Evolutionary conservation across 2,797 vertebrate species (phyloP), one percentile per base, ranked within the genome.

Genomic region (Tapera naevia): DNA sequence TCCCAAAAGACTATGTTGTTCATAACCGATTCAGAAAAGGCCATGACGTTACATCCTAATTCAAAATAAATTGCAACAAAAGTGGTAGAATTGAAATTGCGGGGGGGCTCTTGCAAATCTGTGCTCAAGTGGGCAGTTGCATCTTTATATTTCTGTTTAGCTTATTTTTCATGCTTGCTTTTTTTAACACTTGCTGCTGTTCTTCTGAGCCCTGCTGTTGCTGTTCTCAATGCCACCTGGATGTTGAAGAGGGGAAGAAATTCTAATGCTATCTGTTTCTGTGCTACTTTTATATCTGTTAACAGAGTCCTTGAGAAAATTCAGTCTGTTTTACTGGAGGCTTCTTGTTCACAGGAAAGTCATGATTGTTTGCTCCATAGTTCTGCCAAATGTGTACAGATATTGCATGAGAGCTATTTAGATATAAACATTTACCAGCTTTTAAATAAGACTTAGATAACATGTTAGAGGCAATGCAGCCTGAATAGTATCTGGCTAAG

Each of bases 301-400:
- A 23, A 21, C 17, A 33, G 43, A 39, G 6, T 53, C 48, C 70
- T 86, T 90, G 48, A 64, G 45, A 81, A 86, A 81, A 75, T 66
- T 27, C 37, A 16, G 6, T 84, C 17, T 92, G 1, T 80, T 85
- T 89, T 75, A 57, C 80, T 96, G 91, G 70, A 92, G 87, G 65
- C 61, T 82, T 95, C 81, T 88, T 94, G 87, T 84, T 96, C 60
- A 71, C 43, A 86, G 83, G 84, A 80, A 88, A 89, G 86, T 89
- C 90, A 80, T 75, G 51, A 58, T 80, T 78, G 5, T 50, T 96
- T 80, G 16, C 54, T 84, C 32, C 5, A 17, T 53, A 67, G 21
- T 56, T 78, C 21, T 74, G 72, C 84, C 64, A 87, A 69, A 69
- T 48, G 4, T 43, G 10, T 81, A 60, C 23, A 69, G 50, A n/a